A percentile compares a stretch with the other conserved stretches of the same genome.
Conservation (phyloP, 2,888 invertebrate genomes). For the Unio delphinus region DNA sequence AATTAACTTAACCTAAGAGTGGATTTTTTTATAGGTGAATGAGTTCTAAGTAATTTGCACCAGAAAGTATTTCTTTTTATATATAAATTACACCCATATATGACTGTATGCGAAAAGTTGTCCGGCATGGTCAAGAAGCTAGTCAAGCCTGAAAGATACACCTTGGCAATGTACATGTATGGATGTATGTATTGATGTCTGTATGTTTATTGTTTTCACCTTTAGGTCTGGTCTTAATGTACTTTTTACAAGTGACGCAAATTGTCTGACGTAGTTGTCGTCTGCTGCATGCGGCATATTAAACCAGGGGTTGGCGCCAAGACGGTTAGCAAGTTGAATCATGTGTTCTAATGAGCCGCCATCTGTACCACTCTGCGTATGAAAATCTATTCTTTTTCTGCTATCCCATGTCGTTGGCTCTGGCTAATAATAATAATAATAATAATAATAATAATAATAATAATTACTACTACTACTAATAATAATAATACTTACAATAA, state of each 20-base stretch:
- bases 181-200: no score
- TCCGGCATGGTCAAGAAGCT: no score
- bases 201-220: constrained; percentile 16
- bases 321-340: constrained; percentile 40
- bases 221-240: constrained; percentile 44
- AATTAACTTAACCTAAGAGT: no score
- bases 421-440: constrained; percentile 30
- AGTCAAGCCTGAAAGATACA: neutral
- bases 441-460: neutral
- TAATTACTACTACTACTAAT: constrained; percentile 16
- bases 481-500: neutral
- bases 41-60: no score
- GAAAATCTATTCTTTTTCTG: constrained; percentile 23
- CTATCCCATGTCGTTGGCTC: constrained; percentile 49
- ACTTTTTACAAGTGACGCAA: constrained; percentile 39
- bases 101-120: no score
- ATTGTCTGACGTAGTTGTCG: constrained; percentile 44
- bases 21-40: no score
- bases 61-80: no score
- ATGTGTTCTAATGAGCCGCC: constrained; percentile 48
- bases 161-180: neutral
- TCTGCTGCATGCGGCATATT: constrained; percentile 54
- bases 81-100: no score
- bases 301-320: constrained; percentile 54
- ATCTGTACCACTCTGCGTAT: constrained; percentile 43